Conservation (phyloP, 1,140 invertebrate species). For the Camponotus floridanus region DNA sequence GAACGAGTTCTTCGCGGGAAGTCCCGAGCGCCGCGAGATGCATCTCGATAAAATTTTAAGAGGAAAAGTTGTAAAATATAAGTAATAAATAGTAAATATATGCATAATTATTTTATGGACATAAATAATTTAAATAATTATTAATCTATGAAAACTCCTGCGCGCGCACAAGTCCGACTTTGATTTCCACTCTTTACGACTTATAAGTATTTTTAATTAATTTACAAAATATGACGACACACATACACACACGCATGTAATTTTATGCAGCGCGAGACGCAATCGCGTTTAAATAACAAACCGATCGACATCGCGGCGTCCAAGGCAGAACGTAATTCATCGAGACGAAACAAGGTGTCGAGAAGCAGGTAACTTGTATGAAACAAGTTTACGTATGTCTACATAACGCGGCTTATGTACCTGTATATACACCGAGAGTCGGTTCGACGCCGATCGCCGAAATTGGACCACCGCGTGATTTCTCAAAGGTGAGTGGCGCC, state of each 20-base stretch:
- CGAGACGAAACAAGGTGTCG: slow-evolving; percentile 44
- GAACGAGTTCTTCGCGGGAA: background rate
- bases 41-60: background rate
- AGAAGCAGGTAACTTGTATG: slow-evolving; percentile 36
- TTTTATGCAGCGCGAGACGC: background rate
- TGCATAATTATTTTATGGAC: background rate
- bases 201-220: background rate
- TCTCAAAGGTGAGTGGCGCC: slow-evolving; percentile 59
- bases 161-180: background rate
- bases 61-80: background rate
- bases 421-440: background rate
- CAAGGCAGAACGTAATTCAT: slow-evolving; percentile 36
- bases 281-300: slow-evolving; percentile 1
- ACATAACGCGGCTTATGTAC: background rate
- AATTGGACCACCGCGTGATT: slow-evolving; percentile 55
- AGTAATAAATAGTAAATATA: background rate
- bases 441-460: slow-evolving; percentile 22
- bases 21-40: background rate
- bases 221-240: background rate
- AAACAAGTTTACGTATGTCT: slow-evolving; percentile 4
- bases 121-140: background rate
- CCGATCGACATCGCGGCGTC: background rate
- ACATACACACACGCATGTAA: background rate
- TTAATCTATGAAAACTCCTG: background rate
- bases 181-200: background rate